These are phyloP conservation scores for Spisula subtruncata DNA, from an alignment of 2,888 invertebrate genomes.

Conservation along the genomic window DNA sequence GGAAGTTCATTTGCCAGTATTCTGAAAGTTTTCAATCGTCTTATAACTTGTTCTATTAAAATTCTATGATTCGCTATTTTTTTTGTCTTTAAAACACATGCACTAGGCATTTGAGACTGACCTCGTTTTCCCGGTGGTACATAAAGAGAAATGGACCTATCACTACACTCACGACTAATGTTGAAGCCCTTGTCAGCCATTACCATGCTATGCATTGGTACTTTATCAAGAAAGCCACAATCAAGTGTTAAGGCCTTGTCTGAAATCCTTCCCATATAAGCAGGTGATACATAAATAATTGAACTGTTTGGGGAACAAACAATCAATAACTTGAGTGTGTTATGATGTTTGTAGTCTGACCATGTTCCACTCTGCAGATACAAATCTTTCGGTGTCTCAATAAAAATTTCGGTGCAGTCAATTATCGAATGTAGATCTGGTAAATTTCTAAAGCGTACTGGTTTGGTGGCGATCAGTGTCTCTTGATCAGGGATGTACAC, in stretches of 20 bases:
- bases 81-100: constrained; percentile 66
- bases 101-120: constrained; percentile 60
- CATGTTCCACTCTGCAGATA: constrained; percentile 57
- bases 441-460: too few relatives aligned
- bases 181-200: constrained; percentile 74
- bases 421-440: constrained; percentile 48
- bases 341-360: constrained; percentile 66
- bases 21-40: constrained; percentile 68
- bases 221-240: constrained; percentile 62
- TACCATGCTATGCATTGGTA: constrained; percentile 59
- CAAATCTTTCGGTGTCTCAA: constrained; percentile 66
- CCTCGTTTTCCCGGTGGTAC: constrained; percentile 68
- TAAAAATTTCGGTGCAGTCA: constrained; percentile 64
- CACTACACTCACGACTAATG: constrained; percentile 59
- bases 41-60: constrained; percentile 70
- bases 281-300: constrained; percentile 59
- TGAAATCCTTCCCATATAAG: constrained; percentile 66
- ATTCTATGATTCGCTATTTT: constrained; percentile 72
- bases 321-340: constrained; percentile 71
- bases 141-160: constrained; percentile 43
- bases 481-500: too few relatives aligned
- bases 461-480: too few relatives aligned
- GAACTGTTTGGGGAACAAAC: constrained; percentile 66
- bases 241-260: constrained; percentile 66
- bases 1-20: constrained; percentile 56